Evolutionary conservation across 2,888 invertebrate species (phyloP), one percentile per base, ranked within the genome.

Genomic region (Sarcophaga variegata): DNA sequence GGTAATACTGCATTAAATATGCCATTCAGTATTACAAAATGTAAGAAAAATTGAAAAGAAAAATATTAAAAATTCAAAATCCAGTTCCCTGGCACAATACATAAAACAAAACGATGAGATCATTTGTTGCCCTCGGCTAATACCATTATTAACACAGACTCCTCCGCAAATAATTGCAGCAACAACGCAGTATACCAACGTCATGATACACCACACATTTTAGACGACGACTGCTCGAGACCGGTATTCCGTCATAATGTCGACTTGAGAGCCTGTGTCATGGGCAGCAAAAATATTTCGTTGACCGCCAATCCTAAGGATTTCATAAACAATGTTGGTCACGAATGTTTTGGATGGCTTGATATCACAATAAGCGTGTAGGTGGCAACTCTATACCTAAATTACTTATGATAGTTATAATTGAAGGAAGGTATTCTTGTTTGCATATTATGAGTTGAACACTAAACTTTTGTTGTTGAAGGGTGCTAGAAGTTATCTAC

Each of bases 201-300:
- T 22, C 92, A 92, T 17, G 93, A 93, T 70, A 93, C 93, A 47
- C 93, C 93, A 1, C 90, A 90, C 47, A 93, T 93, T 83, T 88
- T 92, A 4, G 90, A 91, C 66, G 92, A 92, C 75, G 93, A 93
- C 84, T 90, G 89, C 1, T 88, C 87, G 2, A 64, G 90, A 4
- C 89, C 90, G 14, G 92, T 91, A 64, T 93, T 93, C 86, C 91
- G 91, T 20, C 94, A 94, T 83, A 90, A 90, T 71, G 92, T 93
- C 22, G 93, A 93, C 88, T 88, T 94, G 85, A 89, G 91, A 17
- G 93, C 93, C 80, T 94, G 93, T 82, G 90, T 93, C 11, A 92
- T 92, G 90, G 94, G 94, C 82, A 93, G 93, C 87, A 93, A 93
- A 87, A 93, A 93, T 63, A 93, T 93, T 3, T 90, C 91, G n/a